Conservation (phyloP, 2,113 vertebrate species). For the Thermophis baileyi region DNA sequence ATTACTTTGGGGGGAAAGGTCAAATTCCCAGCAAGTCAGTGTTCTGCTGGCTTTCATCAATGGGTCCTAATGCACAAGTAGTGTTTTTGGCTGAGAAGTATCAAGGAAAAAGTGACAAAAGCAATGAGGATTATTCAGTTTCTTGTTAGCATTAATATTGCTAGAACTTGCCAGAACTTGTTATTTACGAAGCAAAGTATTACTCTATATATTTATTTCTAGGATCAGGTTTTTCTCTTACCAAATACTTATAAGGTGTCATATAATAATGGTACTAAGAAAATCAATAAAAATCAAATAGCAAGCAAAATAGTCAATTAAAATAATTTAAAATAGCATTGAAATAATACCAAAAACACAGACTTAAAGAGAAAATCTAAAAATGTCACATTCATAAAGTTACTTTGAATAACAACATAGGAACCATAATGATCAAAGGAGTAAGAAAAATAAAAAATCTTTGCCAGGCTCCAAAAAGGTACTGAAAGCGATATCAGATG, state of each 20-base stretch:
- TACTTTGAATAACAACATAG: background rate
- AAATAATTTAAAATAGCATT: background rate
- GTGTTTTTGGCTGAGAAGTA: slow-evolving; percentile 41
- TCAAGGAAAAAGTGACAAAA: slow-evolving; percentile 21
- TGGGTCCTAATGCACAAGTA: slow-evolving; percentile 35
- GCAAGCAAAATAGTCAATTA: background rate
- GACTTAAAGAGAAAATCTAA: background rate
- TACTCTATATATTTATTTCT: background rate
- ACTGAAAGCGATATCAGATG: background rate
- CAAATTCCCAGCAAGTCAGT: slow-evolving; percentile 60
- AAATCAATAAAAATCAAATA: background rate
- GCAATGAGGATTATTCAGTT: slow-evolving; percentile 38
- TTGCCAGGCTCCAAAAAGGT: background rate
- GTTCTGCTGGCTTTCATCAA: slow-evolving; percentile 60
- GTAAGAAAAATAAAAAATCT: background rate
- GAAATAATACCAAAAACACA: background rate
- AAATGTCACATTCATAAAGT: background rate
- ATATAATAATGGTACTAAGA: background rate
- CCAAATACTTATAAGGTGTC: background rate
- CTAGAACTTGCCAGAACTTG: slow-evolving; percentile 26
- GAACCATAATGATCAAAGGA: background rate
- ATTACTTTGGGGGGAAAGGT: slow-evolving; percentile 54
- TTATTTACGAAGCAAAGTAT: slow-evolving; percentile 48
- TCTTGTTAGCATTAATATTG: slow-evolving; percentile 27
- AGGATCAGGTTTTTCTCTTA: background rate